Base-by-base conservation (phyloP, 2,888 invertebrate species). In the Drosophila dives region DNA sequence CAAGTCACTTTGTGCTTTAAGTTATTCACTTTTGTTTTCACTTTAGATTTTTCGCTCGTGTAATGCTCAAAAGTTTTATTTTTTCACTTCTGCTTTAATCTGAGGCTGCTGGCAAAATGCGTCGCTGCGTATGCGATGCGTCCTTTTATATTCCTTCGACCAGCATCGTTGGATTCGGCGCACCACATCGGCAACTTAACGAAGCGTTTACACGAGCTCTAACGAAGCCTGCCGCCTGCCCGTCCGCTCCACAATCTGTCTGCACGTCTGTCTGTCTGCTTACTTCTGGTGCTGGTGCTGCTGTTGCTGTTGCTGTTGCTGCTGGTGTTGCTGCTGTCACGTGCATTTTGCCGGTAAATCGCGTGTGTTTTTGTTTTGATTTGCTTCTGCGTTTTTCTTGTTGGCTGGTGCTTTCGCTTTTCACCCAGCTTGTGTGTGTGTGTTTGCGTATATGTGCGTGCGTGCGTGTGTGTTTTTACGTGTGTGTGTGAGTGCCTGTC, bases 351-450 rank as follows among this genome's bases (percentile, higher is more conserved):
- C 87, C 87, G 87, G 87, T 73, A 86, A 77, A 69, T 85, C 71
- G 77, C 82, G 42, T 87, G 83, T 87, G 82, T 87, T 87, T 90
- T 87, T 87, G 87, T 87, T 87, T 88, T 90, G 87, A 86, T 86
- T 86, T 75, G 45, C 55, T 54, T 68, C 20, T 66, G 51, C 59
- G 49, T 63, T 63, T 66, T 64, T 55, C n/a, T 48, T 64, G 53
- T 55, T 63, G 40, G 64, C 48, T 58, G 73, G 58, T 61, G 80
- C 72, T 80, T 86, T 84, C 87, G 75, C 82, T 84, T 87, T 84
- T 75, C 72, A 36, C 55, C 6, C 32, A 53, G 11, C n/a, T 2
- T 36, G 2, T 64, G 40, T 20, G 26, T 32, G 45, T 45, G 34
- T 55, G 49, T 49, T 17, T 49, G n/a, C 62, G 38, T 38, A 75